phyloP scores from a whole-genome alignment of 1,140 invertebrate species.

The Dufourea novaeangliae region DNA sequence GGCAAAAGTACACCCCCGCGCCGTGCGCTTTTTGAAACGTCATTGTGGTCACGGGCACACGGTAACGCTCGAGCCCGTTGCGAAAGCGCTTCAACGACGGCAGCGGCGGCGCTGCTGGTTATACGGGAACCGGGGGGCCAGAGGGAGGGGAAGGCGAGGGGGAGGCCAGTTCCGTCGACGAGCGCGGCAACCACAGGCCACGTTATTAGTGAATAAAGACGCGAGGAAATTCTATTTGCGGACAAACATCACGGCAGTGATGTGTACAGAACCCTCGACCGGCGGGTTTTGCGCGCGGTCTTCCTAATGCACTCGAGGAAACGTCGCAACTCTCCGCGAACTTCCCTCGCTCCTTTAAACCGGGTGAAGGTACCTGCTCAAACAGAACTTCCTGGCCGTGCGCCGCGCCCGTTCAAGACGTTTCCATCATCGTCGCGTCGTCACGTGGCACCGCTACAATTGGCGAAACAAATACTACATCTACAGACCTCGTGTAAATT shows the following conservation, averaged over 20 bases:
- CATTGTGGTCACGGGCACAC: conserved; percentile 4
- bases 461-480: no score
- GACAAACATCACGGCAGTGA: conserved; percentile 53
- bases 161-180: conserved; percentile 6
- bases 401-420: no score
- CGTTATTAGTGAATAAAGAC: conserved; percentile 69
- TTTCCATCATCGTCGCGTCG: no score
- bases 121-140: no score
- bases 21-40: conserved; percentile 23
- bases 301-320: conserved; percentile 61
- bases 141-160: no score
- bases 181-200: conserved; percentile 46
- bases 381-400: background rate
- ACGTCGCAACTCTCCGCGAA: conserved; percentile 42
- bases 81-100: conserved; percentile 1
- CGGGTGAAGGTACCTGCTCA: background rate
- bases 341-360: conserved; percentile 51
- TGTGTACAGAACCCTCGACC: conserved; percentile 64
- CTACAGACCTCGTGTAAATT: no score
- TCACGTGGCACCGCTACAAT: no score
- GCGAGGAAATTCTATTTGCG: conserved; percentile 67
- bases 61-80: conserved; percentile 1
- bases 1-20: background rate
- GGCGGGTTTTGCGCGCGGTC: conserved; percentile 37
- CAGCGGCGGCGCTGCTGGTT: background rate